These are phyloP conservation scores for Lamellibrachia satsuma DNA, from an alignment of 2,888 invertebrate species.

Conservation along the genomic window DNA sequence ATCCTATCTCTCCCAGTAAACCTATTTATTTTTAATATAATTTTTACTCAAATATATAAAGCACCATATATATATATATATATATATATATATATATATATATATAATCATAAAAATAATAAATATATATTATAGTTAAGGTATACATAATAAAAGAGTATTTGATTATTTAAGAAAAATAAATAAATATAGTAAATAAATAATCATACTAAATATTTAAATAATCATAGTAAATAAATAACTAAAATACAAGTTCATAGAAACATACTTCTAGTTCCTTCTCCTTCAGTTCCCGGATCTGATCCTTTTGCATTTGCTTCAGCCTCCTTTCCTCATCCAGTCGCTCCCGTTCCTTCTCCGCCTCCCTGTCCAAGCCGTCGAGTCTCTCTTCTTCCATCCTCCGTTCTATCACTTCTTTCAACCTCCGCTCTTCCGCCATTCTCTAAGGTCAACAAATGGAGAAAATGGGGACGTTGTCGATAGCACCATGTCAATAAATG, in stretches of 20 bases:
- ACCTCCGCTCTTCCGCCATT: conserved; percentile 14
- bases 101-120: background rate
- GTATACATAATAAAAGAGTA: too few species aligned
- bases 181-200: too few species aligned
- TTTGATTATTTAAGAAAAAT: too few species aligned
- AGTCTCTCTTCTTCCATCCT: conserved; percentile 51
- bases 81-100: too few species aligned
- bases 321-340: conserved; percentile 50
- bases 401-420: conserved; percentile 17
- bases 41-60: too few species aligned
- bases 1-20: too few species aligned
- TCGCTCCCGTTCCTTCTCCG: conserved; percentile 49
- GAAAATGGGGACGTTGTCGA: background rate
- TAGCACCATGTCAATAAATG: background rate
- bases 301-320: conserved; percentile 52
- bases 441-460: background rate
- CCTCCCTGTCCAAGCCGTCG: conserved; percentile 40
- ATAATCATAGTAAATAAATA: background rate
- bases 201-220: background rate
- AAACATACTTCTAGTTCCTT: conserved; percentile 46
- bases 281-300: conserved; percentile 59
- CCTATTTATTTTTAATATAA: too few species aligned
- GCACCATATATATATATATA: too few species aligned
- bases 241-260: background rate
- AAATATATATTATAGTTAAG: too few species aligned